Conservation (phyloP, 2,797 vertebrate genomes). For the Stomatorhinus walkeri region DNA sequence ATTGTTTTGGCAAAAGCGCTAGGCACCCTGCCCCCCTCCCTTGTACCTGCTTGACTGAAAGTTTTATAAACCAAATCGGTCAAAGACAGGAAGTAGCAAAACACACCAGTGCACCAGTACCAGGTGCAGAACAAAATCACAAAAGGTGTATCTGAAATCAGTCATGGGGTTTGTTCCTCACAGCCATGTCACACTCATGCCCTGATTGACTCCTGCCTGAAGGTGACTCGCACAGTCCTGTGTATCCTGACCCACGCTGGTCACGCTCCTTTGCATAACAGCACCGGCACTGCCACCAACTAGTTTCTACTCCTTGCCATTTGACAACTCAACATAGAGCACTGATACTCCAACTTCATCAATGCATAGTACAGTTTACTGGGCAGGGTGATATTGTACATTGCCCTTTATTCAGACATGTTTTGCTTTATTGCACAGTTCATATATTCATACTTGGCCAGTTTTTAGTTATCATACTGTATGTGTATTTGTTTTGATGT, state of each 20-base stretch:
- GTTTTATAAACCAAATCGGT: neutral
- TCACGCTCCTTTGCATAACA: neutral
- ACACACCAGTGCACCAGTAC: neutral
- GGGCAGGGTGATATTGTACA: neutral
- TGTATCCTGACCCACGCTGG: neutral
- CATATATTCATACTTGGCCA: neutral
- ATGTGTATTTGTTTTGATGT: neutral
- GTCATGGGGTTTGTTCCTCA: neutral
- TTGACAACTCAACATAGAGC: neutral
- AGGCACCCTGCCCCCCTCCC: neutral
- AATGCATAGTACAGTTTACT: neutral
- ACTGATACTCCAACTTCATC: neutral
- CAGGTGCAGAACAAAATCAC: neutral
- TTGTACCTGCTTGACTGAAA: neutral
- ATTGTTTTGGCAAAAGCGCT: neutral
- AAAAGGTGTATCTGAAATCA: neutral
- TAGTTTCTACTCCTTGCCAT: neutral
- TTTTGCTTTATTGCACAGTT: neutral
- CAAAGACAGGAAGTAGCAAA: neutral
- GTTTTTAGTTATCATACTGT: neutral
- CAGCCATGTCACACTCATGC: neutral
- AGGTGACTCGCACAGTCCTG: neutral
- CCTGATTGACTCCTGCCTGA: neutral
- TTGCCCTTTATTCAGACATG: neutral
- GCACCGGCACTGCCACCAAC: neutral